These are phyloP conservation scores for Synergus laeviventris DNA, from an alignment of 2,888 invertebrate species.

Conservation along the genomic window DNA sequence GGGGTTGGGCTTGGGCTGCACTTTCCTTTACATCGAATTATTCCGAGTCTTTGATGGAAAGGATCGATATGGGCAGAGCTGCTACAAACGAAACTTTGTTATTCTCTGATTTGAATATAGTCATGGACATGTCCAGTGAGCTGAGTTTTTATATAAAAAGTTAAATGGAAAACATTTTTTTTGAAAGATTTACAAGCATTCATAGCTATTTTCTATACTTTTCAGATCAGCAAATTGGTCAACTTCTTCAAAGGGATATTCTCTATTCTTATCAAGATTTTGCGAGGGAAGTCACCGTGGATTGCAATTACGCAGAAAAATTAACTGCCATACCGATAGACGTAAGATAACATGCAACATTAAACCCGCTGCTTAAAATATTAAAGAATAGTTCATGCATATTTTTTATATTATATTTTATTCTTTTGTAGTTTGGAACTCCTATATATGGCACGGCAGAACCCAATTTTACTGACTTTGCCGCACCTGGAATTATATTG, in stretches of 20 bases:
- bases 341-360: slow-evolving; percentile 75
- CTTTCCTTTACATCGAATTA: slow-evolving; percentile 87
- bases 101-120: slow-evolving; percentile 83
- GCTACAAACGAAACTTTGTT: slow-evolving; percentile 80
- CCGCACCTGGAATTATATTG: slow-evolving; percentile 93
- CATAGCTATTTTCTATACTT: not conserved
- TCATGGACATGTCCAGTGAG: slow-evolving; percentile 91
- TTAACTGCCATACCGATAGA: slow-evolving; percentile 80
- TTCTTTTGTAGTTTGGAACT: slow-evolving; percentile 78
- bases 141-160: slow-evolving; percentile 45
- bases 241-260: slow-evolving; percentile 86
- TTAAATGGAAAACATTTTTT: not conserved
- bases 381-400: not conserved
- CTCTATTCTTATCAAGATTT: slow-evolving; percentile 86
- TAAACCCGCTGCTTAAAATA: slow-evolving; percentile 12
- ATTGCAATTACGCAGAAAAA: slow-evolving; percentile 82
- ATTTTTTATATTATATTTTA: slow-evolving; percentile 29
- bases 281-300: slow-evolving; percentile 80
- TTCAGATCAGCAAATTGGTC: slow-evolving; percentile 93
- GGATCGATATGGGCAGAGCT: slow-evolving; percentile 80
- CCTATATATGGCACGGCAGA: slow-evolving; percentile 86
- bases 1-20: slow-evolving; percentile 87
- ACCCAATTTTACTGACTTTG: slow-evolving; percentile 95
- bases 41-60: slow-evolving; percentile 81
- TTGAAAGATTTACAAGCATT: not conserved